phyloP scores from a whole-genome alignment of 37 sponge, comb jelly and placozoan genomes.

The Halichondria panicea region DNA sequence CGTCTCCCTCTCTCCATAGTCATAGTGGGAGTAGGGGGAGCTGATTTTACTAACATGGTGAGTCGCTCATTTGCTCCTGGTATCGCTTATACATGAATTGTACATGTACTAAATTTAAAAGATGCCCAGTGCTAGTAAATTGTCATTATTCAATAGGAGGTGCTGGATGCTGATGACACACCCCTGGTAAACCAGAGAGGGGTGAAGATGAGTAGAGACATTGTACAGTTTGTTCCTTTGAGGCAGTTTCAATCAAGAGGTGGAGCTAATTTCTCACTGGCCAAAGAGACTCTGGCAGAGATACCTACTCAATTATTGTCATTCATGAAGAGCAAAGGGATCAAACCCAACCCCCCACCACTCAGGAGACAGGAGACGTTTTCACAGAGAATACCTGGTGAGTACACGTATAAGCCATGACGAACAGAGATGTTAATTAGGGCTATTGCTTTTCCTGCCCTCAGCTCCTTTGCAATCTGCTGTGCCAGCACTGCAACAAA shows the following conservation, averaged over 20 bases:
- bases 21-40: constrained; percentile 84
- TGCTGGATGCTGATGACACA: constrained; percentile 83
- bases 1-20: constrained; percentile 77
- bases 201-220: constrained; percentile 71
- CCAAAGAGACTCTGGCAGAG: constrained; percentile 80
- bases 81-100: not conserved
- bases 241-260: constrained; percentile 41
- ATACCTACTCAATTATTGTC: constrained; percentile 71
- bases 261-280: constrained; percentile 69
- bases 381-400: no score
- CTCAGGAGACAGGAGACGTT: constrained; percentile 16
- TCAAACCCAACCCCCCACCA: constrained; percentile 68
- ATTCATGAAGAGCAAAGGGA: constrained; percentile 60
- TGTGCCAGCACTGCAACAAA: no score
- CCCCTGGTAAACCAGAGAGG: constrained; percentile 58
- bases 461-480: no score
- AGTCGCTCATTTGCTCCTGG: not conserved
- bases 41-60: constrained; percentile 88
- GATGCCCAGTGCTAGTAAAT: not conserved
- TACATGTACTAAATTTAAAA: not conserved
- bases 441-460: no score
- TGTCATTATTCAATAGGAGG: constrained; percentile 29
- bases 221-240: constrained; percentile 89
- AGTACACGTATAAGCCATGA: no score
- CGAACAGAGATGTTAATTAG: no score